Conservation (phyloP, 1,140 invertebrate genomes). For the Micrasema longulum region DNA sequence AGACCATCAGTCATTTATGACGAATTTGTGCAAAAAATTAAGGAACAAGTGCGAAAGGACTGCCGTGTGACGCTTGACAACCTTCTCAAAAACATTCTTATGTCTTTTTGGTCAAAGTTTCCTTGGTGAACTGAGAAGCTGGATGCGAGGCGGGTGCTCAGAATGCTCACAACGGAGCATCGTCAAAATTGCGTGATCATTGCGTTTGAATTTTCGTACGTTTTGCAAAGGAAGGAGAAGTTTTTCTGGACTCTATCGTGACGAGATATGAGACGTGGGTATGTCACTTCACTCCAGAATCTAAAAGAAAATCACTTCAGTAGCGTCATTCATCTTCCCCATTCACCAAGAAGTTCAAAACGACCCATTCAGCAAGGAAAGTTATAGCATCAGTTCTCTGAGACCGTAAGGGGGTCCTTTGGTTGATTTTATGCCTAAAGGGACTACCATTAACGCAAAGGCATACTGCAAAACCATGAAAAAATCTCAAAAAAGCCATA, state of each 20-base stretch:
- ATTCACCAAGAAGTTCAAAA: no score
- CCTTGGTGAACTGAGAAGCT: not conserved
- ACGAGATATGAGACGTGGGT: not conserved
- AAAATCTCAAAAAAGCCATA: not conserved
- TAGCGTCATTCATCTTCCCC: no score
- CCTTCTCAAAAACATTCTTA: not conserved
- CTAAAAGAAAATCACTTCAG: no score
- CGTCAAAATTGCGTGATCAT: not conserved
- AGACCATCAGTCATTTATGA: not conserved
- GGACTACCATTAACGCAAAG: not conserved
- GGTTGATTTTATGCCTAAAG: not conserved
- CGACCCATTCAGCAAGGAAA: no score
- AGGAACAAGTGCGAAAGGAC: not conserved
- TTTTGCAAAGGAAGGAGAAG: not conserved
- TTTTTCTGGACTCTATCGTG: no score
- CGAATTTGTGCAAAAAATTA: slow-evolving; percentile 6
- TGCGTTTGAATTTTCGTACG: not conserved
- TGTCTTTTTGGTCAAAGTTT: not conserved
- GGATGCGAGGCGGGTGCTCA: no score
- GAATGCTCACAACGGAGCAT: no score
- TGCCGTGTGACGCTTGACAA: no score
- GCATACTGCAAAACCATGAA: not conserved
- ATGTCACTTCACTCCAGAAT: no score
- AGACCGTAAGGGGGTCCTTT: no score
- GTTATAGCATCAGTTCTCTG: no score